These are phyloP conservation scores for Xanthorhoe spadicearia DNA, from an alignment of 2,888 invertebrate genomes.

Conservation along the genomic window DNA sequence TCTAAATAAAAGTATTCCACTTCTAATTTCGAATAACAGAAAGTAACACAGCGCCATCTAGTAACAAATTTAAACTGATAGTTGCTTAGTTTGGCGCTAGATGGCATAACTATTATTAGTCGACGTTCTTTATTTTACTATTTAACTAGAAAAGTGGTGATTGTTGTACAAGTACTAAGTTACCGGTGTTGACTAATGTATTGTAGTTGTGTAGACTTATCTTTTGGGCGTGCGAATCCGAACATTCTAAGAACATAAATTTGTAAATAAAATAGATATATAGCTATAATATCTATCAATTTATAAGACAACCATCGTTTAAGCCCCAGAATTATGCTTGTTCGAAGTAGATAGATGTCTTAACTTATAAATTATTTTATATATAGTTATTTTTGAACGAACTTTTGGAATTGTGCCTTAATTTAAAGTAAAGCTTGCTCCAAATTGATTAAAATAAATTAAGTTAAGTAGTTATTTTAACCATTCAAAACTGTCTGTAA, in stretches of 20 bases:
- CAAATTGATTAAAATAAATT: too few relatives aligned
- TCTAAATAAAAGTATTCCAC: not conserved
- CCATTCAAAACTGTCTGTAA: too few relatives aligned
- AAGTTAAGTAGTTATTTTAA: too few relatives aligned
- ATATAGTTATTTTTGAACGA: too few relatives aligned
- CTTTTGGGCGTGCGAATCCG: constrained; percentile 11
- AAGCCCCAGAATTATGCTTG: too few relatives aligned
- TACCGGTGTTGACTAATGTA: constrained; percentile 19
- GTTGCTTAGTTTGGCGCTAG: not conserved
- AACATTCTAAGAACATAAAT: not conserved
- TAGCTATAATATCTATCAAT: too few relatives aligned
- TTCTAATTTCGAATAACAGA: too few relatives aligned
- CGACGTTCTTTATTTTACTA: constrained; percentile 9
- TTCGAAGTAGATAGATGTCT: too few relatives aligned
- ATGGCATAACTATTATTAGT: not conserved
- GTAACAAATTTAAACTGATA: not conserved
- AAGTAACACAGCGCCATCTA: not conserved
- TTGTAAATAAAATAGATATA: not conserved
- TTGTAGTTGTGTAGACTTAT: constrained; percentile 13
- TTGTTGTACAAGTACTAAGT: constrained; percentile 12
- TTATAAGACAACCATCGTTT: too few relatives aligned
- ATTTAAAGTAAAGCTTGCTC: too few relatives aligned
- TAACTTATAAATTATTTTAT: too few relatives aligned
- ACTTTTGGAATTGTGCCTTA: too few relatives aligned
- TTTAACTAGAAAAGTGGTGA: constrained; percentile 4